Base-by-base conservation (phyloP, 1,140 invertebrate genomes). In the Dinoponera quadriceps region DNA sequence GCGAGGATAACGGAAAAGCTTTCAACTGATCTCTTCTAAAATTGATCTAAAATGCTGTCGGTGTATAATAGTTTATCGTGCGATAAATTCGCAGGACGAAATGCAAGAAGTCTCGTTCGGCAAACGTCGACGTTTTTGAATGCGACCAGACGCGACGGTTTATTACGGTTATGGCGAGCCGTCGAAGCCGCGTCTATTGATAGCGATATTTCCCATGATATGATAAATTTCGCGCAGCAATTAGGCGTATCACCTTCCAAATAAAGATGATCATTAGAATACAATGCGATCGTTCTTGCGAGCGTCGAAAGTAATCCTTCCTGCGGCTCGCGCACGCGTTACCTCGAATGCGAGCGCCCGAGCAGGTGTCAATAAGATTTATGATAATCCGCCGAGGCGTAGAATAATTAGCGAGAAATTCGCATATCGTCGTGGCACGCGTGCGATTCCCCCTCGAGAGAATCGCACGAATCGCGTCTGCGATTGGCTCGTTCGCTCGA, bases 321-420 rank as follows among this genome's bases (percentile, higher is more conserved):
- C 20, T 48, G 29, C 73, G 7, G 33, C 51, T 75, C 11, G 16
- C 74, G 33, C 66, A 27, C 69, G 1, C 74, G 38, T 62, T 86
- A 38, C 51, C 75, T 69, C 71, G 73, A 71, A 80, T 54, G 63
- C 38, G 38, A 44, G 38, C 57, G 29, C 44, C 48, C 68, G 81
- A 83, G 83, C 57, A 48, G 60, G 85, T 84, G 85, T 88, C 89
- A 87, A 88, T 91, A 90, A 90, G 89, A 91, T 91, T 91, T 88
- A 90, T 85, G 91, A 85, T 89, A 91, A 91, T 84, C 49, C 18
- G 83, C 84, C 65, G 82, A 83, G 69, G 87, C 75, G 80, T 44
- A 71, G 87, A 91, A 91, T 92, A 92, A 92, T 91, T 85, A 88
- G 55, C 57, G 20, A 57, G 84, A 72, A 59, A 78, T 88, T 87